Evolutionary conservation across 2,113 vertebrate species (phyloP).

Genomic region (Trogon surrucura): DNA sequence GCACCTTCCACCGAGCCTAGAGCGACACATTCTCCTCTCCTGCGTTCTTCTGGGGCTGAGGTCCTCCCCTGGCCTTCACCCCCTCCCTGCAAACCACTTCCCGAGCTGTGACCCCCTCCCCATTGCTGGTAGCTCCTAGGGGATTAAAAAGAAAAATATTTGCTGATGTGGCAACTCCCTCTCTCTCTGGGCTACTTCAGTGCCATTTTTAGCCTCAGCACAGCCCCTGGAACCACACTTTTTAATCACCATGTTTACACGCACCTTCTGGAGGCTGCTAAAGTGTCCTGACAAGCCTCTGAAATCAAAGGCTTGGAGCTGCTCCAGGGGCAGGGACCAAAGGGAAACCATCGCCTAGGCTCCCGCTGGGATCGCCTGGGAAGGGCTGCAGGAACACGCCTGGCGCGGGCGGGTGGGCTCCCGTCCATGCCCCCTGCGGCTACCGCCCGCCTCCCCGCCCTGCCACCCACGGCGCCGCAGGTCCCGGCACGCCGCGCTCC

Average conservation of each 20-base stretch:
- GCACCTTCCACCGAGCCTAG: not conserved
- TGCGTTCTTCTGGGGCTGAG: not conserved
- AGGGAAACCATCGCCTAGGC: not conserved
- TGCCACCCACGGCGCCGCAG: not conserved
- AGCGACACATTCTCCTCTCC: not conserved
- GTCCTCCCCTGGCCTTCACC: not conserved
- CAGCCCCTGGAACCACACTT: not conserved
- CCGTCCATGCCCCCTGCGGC: not conserved
- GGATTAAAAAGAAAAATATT: not conserved
- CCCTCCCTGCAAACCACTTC: not conserved
- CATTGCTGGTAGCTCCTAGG: not conserved
- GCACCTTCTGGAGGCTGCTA: not conserved
- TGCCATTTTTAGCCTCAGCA: not conserved
- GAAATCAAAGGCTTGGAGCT: conserved; percentile 33
- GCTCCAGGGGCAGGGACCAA: conserved; percentile 21
- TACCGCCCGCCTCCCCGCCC: not conserved
- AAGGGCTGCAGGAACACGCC: conserved; percentile 31
- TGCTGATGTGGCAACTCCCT: not conserved
- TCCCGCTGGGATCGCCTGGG: not conserved
- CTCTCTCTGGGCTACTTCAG: not conserved
- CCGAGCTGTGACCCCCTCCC: not conserved
- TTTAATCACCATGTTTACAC: not conserved
- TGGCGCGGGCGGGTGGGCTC: not conserved
- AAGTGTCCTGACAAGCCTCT: conserved; percentile 32
- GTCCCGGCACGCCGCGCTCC: not conserved